Base-by-base conservation (phyloP, 2,888 invertebrate genomes). In the Stenolophus ochropezus region DNA sequence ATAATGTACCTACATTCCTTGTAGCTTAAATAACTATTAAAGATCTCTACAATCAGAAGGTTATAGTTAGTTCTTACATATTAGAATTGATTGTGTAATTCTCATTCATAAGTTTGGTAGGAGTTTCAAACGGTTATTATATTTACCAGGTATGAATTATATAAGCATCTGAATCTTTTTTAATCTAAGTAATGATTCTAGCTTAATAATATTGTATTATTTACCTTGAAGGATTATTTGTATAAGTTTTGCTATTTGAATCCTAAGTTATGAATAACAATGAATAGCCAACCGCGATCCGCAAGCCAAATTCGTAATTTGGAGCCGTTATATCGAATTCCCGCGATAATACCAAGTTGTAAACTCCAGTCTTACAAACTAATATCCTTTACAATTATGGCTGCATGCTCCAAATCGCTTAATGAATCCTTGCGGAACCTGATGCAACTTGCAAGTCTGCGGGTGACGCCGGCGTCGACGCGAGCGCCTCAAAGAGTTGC, bases 361-460 rank as follows among this genome's bases (percentile, higher is more conserved):
- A 23, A 49, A 73, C 47, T 23, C 14, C n/a, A 16, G 73, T 49
- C 73, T 73, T 49, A 47, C 73, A 73, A 73, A 73, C 73, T 73
- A 73, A 73, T 73, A 73, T 73, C 73, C 73, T 73, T 73, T 73
- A 73, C 73, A 73, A 73, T 73, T 73, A 73, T 73, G 73, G 47
- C 47, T 73, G 21, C 47, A 73, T 20, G 20, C 42, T 42, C 73
- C 47, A 73, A 73, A 49, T 73, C 73, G 73, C 47, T 18, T 73
- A 73, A 73, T 73, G 73, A 73, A 73, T 49, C 73, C 47, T n/a
- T 73, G 73, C 49, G 21, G 73, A 47, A 25, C 61, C 49, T 42
- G 49, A n/a, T n/a, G 49, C 21, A 73, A 47, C 42, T 49, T 16
- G 49, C 23, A 49, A 49, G 21, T 49, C 49, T 73, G 49, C 14